Percentiles rank a stretch among this genome's conserved stretches.
These are phyloP conservation scores for Idaea biselata DNA, from an alignment of 2,888 invertebrate genomes.

Conservation along the genomic window DNA sequence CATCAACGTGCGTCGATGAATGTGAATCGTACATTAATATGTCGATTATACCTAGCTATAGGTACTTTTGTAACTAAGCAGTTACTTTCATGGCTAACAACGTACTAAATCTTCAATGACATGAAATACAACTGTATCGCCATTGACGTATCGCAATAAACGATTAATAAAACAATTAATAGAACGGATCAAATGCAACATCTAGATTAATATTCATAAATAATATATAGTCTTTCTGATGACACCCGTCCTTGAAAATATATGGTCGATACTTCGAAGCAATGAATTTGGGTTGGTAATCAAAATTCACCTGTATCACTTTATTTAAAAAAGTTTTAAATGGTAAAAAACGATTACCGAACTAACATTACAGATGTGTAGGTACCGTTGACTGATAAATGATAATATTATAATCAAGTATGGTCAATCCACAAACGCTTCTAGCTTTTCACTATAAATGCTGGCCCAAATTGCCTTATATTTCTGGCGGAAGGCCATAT, in stretches of 20 bases:
- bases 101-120: neutral
- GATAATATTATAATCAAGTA: too few relatives aligned
- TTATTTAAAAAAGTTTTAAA: too few relatives aligned
- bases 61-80: neutral
- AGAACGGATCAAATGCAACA: neutral
- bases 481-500: too few relatives aligned
- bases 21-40: too few relatives aligned
- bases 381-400: too few relatives aligned
- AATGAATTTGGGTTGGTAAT: neutral
- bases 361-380: neutral
- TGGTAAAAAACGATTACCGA: too few relatives aligned
- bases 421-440: too few relatives aligned
- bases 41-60: neutral
- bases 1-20: too few relatives aligned
- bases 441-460: too few relatives aligned
- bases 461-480: too few relatives aligned
- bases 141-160: neutral
- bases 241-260: neutral
- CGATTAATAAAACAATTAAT: neutral
- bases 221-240: neutral
- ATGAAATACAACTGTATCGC: neutral
- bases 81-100: neutral
- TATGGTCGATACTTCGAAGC: neutral
- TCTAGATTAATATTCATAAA: neutral
- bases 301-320: neutral